Conservation (phyloP, 1,140 invertebrate species). For the Pseudomyrmex dendroicus region DNA sequence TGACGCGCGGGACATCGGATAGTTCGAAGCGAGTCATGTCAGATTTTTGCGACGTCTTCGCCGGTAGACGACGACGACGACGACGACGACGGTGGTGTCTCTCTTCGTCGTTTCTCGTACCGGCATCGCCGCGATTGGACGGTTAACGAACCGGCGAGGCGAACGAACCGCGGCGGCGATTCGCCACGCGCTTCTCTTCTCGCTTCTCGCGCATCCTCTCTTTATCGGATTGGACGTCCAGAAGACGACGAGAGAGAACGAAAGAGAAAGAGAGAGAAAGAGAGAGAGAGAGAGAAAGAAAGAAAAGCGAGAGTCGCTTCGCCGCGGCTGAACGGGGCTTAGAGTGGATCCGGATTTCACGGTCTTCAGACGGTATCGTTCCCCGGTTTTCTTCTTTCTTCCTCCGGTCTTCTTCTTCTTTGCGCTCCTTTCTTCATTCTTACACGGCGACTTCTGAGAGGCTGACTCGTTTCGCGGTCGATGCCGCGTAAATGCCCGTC, state of each 20-base stretch:
- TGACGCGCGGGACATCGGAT: conserved; percentile 41
- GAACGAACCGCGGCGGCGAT: conserved; percentile 70
- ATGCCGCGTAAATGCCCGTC: conserved; percentile 60
- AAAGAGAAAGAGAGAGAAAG: background rate
- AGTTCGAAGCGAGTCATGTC: conserved; percentile 56
- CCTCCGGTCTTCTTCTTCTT: conserved; percentile 53
- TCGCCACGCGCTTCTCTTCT: conserved; percentile 73
- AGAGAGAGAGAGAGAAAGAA: conserved; percentile 3
- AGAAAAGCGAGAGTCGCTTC: conserved; percentile 65
- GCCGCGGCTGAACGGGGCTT: conserved; percentile 65
- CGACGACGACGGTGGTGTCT: conserved; percentile 36
- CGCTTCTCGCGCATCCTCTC: conserved; percentile 68
- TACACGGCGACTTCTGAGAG: conserved; percentile 61
- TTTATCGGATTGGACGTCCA: conserved; percentile 73
- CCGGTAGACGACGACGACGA: conserved; percentile 35
- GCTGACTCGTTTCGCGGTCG: conserved; percentile 54
- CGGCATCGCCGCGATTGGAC: conserved; percentile 68
- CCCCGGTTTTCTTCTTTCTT: conserved; percentile 57
- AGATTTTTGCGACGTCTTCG: conserved; percentile 73
- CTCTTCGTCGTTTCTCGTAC: conserved; percentile 34
- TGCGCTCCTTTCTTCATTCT: conserved; percentile 58
- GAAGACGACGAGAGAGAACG: conserved; percentile 18
- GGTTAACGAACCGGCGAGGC: conserved; percentile 75
- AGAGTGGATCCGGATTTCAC: conserved; percentile 73
- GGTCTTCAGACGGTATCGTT: conserved; percentile 75